Evolutionary conservation across 1,140 invertebrate genomes (phyloP), one percentile per base, ranked within the genome.

Genomic region (Acyrthosiphon pisum): DNA sequence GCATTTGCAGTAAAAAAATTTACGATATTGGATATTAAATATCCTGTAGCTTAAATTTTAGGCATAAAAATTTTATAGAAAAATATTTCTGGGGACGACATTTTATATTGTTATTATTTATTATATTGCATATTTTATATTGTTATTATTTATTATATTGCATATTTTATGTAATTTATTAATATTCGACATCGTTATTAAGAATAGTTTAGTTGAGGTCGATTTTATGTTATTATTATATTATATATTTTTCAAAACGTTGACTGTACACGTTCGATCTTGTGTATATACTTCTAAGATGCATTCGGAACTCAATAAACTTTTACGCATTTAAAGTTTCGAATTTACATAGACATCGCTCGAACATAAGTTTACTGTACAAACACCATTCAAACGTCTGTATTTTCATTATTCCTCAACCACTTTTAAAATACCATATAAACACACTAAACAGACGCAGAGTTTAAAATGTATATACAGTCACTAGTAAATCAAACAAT

Each of bases 281-380:
- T 76, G 30, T 76, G n/a, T n/a, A 60, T 60, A 60, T 68, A n/a
- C 14, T 76, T 76, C 14, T 76, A n/a, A 76, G 60, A 76, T 76
- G 30, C 14, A 76, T 76, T 76, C 18, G 6, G 60, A 76, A 4
- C 60, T 76, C 60, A n/a, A 76, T 76, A 76, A 76, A 76, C 60
- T 76, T 76, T n/a, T 76, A 76, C 60, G 30, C n/a, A n/a, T 76
- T 76, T 76, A 76, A 76, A 76, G 60, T 76, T 76, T 76, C 30
- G 6, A 76, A 76, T 76, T 76, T 76, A 76, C 60, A 76, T 76
- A 76, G 60, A n/a, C 60, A 76, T 76, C 60, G 60, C 60, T 76
- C 6, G 60, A 76, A 76, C 60, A 76, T 76, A n/a, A 76, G 60
- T 76, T 76, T n/a, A 9, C 60, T 76, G 60, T 76, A n/a, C 60